A percentile compares a stretch with the other conserved stretches of the same genome.
These are phyloP conservation scores for Pegoplata infirma DNA, from an alignment of 2,888 invertebrate species.

Conservation along the genomic window DNA sequence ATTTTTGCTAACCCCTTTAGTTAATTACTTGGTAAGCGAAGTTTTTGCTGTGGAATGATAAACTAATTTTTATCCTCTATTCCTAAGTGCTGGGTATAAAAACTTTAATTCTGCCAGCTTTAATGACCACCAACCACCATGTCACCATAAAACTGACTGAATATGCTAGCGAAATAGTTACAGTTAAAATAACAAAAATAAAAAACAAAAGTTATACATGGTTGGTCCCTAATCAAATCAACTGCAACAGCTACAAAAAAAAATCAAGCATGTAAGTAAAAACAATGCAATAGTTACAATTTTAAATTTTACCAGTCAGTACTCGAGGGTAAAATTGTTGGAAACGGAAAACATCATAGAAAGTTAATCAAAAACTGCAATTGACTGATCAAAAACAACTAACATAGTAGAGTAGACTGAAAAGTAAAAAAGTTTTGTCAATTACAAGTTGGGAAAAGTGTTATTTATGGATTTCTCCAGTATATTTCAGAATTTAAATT, in stretches of 20 bases:
- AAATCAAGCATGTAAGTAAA: neutral
- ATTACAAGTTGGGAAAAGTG: too few relatives aligned
- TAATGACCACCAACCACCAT: neutral
- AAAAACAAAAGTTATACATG: too few relatives aligned
- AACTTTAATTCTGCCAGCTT: too few relatives aligned
- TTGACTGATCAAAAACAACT: conserved; percentile 10
- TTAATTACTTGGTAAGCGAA: too few relatives aligned
- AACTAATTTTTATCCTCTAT: too few relatives aligned
- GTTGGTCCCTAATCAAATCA: conserved; percentile 29
- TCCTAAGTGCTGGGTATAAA: too few relatives aligned
- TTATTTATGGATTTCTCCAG: too few relatives aligned
- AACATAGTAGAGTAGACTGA: too few relatives aligned
- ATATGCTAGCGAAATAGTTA: neutral
- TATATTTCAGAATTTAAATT: too few relatives aligned
- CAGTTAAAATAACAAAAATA: conserved; percentile 7
- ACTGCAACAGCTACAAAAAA: neutral
- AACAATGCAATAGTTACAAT: neutral
- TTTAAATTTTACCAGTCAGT: conserved; percentile 10
- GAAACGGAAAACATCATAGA: conserved; percentile 24
- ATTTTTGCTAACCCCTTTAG: too few relatives aligned
- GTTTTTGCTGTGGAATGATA: too few relatives aligned
- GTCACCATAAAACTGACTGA: neutral
- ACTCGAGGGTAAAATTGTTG: conserved; percentile 28
- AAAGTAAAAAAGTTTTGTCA: too few relatives aligned
- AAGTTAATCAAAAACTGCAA: conserved; percentile 44